Evolutionary conservation across 2,888 invertebrate genomes (phyloP), one percentile per base, ranked within the genome.

Genomic region (Choristoneura rosaceana): DNA sequence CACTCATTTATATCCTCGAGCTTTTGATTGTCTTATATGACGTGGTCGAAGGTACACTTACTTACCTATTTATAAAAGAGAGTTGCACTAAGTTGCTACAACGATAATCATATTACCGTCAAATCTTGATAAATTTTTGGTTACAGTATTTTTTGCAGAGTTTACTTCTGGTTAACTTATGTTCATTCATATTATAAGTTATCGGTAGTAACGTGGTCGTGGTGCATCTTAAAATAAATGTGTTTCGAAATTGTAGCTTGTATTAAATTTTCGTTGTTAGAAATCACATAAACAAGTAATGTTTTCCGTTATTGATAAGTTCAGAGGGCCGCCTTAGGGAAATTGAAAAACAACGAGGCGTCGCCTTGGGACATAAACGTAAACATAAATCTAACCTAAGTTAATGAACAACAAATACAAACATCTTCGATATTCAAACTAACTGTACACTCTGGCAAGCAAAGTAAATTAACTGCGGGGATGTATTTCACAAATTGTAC

Each of bases 401-500:
- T 71, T 71, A 68, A 71, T 69, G 64, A 73, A 69, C 64, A 73
- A 69, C 73, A 69, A 73, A 69, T 59, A 73, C 69, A 73, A 73
- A 45, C 68, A 50, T 73, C 73, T 73, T 64, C 73, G 50, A 33
- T 71, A 55, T 73, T 68, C 58, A 41, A 68, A 68, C 67, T 62
- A 62, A 59, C 63, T 41, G 25, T 63, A 62, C 47, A 50, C 69
- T 63, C 58, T 47, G 47, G 12, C 38, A 52, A n/a, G 52, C 69
- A 43, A 69, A 70, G 45, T 55, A 73, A 61, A 61, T 70, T 45
- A 68, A 64, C 68, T 55, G 65, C 33, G 61, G 38, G 38, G 34
- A 60, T 55, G 47, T 47, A 33, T 58, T 58, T 62, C 62, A 47
- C 25, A 58, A 41, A 60, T 45, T 60, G 52, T 43, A 25, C 52